A percentile compares a stretch with the other conserved stretches of the same genome.
These are phyloP conservation scores for Hydriomena furcata DNA, from an alignment of 2,888 invertebrate species.

Conservation along the genomic window DNA sequence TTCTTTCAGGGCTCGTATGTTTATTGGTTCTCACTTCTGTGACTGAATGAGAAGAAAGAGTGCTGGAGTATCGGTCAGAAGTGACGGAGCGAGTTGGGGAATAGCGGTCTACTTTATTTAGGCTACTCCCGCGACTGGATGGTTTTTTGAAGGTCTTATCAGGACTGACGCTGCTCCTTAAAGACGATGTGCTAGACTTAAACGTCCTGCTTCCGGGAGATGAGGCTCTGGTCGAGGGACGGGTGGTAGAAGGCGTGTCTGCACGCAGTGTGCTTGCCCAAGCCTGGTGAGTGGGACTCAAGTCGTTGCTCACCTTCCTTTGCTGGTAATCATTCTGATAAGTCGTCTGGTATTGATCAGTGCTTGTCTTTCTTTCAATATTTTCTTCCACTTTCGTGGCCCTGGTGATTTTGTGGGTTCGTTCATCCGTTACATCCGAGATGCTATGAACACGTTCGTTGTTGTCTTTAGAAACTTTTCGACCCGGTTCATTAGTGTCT, in stretches of 20 bases:
- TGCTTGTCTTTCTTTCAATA: constrained; percentile 57
- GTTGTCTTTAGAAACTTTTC: constrained; percentile 32
- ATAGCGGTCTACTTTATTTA: constrained; percentile 53
- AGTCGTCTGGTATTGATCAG: constrained; percentile 83
- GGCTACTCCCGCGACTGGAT: constrained; percentile 63
- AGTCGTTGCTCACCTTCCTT: constrained; percentile 84
- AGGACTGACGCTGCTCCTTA: constrained; percentile 80
- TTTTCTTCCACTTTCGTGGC: constrained; percentile 52
- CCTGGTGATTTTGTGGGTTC: constrained; percentile 43
- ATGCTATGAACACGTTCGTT: constrained; percentile 39
- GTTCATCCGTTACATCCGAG: constrained; percentile 47
- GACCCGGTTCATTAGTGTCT: not conserved
- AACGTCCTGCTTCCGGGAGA: constrained; percentile 80
- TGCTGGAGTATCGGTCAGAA: constrained; percentile 55
- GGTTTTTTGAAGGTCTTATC: constrained; percentile 66
- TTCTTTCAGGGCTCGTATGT: constrained; percentile 53
- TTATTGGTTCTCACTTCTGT: constrained; percentile 55
- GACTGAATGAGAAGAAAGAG: constrained; percentile 54
- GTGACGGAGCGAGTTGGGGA: constrained; percentile 60
- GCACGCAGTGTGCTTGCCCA: constrained; percentile 89
- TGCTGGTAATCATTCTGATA: constrained; percentile 83
- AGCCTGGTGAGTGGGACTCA: constrained; percentile 89
- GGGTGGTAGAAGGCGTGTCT: constrained; percentile 83
- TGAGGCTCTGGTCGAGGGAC: constrained; percentile 78
- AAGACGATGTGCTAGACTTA: constrained; percentile 78